phyloP scores from a whole-genome alignment of 2,113 vertebrate genomes.

The human region GRCh38 chr7:15159001-15159500 shows the following conservation, averaged over 20 bases:
- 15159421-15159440: background rate
- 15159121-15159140: background rate
- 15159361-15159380: background rate
- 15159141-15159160: background rate
- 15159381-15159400: background rate
- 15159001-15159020: background rate
- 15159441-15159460: background rate
- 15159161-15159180: background rate
- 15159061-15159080: too few species aligned
- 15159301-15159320: background rate
- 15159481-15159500: background rate
- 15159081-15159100: background rate
- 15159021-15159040: background rate
- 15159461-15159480: background rate
- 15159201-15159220: background rate
- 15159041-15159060: background rate
- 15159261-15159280: background rate
- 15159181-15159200: background rate
- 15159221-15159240: background rate
- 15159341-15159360: background rate
- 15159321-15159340: background rate
- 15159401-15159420: background rate
- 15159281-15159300: background rate
- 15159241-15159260: background rate
- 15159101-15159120: background rate